Conservation (phyloP, 2,797 vertebrate genomes). For the Pygocentrus nattereri region DNA sequence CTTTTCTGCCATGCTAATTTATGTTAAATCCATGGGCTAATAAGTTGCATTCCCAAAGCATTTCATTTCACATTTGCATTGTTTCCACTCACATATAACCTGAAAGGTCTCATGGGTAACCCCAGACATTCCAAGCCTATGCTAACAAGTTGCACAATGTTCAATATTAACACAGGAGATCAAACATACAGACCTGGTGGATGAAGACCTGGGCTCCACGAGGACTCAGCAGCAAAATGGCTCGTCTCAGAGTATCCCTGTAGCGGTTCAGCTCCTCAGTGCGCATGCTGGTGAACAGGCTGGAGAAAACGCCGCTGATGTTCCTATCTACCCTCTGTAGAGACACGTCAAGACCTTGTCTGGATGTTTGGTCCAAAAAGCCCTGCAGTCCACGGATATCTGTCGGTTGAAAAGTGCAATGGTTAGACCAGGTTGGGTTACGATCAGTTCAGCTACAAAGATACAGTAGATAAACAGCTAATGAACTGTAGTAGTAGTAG, state of each 20-base stretch:
- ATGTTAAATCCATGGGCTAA: too few relatives aligned
- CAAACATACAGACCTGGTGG: conserved; percentile 83
- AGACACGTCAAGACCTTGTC: conserved; percentile 92
- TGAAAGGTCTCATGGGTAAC: too few relatives aligned
- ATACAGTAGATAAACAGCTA: too few relatives aligned
- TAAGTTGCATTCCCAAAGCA: too few relatives aligned
- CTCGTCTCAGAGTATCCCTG: conserved; percentile 90
- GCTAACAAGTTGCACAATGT: not conserved
- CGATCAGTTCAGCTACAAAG: not conserved
- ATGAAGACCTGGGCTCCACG: conserved; percentile 93
- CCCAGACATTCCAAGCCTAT: too few relatives aligned
- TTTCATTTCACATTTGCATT: too few relatives aligned
- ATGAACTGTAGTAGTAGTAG: too few relatives aligned
- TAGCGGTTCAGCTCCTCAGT: conserved; percentile 96
- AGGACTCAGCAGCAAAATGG: conserved; percentile 93
- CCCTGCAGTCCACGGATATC: conserved; percentile 95
- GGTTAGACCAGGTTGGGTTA: not conserved
- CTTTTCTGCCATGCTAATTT: too few relatives aligned
- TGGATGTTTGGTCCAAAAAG: conserved; percentile 93
- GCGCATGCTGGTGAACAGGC: conserved; percentile 95
- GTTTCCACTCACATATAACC: too few relatives aligned
- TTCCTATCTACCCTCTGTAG: conserved; percentile 95
- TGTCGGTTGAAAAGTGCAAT: conserved; percentile 60
- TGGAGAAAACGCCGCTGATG: conserved; percentile 93
- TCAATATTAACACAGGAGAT: not conserved